A percentile compares a stretch with the other conserved stretches of the same genome.
These are phyloP conservation scores for Hemitrygon akajei DNA, from an alignment of 2,797 vertebrate genomes.

Conservation along the genomic window DNA sequence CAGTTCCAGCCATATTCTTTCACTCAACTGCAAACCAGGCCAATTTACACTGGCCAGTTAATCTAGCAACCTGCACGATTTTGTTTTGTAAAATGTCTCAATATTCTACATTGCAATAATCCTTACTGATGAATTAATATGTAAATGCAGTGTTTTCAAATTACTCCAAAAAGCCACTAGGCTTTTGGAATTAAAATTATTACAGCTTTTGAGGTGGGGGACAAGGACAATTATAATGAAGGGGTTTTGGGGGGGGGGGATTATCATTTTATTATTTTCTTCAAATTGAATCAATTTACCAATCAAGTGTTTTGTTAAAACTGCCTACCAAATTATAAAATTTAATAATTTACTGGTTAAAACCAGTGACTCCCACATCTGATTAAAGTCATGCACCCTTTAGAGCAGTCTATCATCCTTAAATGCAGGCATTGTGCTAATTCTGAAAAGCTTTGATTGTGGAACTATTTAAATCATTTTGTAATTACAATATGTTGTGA, in stretches of 20 bases:
- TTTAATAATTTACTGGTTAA: neutral
- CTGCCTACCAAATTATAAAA: neutral
- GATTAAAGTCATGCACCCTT: neutral
- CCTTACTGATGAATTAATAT: neutral
- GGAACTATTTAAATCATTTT: conserved; percentile 58
- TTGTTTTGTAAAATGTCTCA: neutral
- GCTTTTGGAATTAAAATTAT: neutral
- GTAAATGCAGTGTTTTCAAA: neutral
- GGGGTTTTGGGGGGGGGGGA: too few relatives aligned
- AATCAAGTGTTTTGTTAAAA: neutral
- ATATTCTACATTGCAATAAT: neutral
- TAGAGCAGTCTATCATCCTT: neutral
- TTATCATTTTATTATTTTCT: neutral
- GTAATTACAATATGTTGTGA: conserved; percentile 66
- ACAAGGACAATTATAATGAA: neutral
- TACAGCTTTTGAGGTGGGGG: neutral
- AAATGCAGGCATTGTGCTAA: conserved; percentile 40
- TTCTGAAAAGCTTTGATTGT: conserved; percentile 63
- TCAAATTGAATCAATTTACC: neutral
- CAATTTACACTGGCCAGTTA: too few relatives aligned
- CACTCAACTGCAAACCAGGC: too few relatives aligned
- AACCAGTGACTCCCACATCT: neutral
- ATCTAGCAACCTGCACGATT: too few relatives aligned
- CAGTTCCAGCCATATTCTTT: too few relatives aligned
- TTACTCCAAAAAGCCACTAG: neutral